These are phyloP conservation scores for Saguinus midas DNA, from an alignment of 2,113 vertebrate genomes.

Conservation along the genomic window DNA sequence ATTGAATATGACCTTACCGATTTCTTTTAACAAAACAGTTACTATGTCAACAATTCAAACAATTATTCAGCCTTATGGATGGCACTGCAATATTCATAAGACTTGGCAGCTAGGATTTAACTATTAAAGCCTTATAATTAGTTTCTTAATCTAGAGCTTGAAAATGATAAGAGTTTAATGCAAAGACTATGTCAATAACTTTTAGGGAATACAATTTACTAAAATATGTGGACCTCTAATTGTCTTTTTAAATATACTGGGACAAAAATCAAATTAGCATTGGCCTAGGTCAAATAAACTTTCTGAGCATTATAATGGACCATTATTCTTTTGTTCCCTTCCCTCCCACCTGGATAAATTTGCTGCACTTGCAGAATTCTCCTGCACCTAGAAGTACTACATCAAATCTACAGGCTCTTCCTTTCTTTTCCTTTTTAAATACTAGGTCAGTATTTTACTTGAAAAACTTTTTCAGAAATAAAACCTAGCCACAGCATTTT, in stretches of 20 bases:
- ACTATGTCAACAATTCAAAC: conserved; percentile 77
- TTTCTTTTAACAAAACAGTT: conserved; percentile 68
- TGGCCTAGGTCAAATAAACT: not conserved
- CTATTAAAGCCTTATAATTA: conserved; percentile 83
- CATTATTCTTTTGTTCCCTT: not conserved
- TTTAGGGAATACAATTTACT: conserved; percentile 66
- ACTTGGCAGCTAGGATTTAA: conserved; percentile 77
- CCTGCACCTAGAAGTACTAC: not conserved
- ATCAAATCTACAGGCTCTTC: too few species aligned
- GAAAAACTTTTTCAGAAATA: not conserved
- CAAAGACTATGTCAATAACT: conserved; percentile 78
- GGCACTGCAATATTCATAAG: conserved; percentile 76
- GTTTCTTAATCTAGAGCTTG: conserved; percentile 80
- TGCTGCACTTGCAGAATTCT: not conserved
- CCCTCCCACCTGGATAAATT: not conserved
- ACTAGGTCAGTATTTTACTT: not conserved
- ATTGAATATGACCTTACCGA: conserved; percentile 69
- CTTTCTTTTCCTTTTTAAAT: not conserved
- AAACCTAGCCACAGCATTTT: not conserved
- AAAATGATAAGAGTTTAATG: conserved; percentile 78
- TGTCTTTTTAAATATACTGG: not conserved
- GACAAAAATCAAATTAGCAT: not conserved
- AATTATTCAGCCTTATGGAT: conserved; percentile 71
- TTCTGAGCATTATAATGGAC: not conserved
- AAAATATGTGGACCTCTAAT: conserved; percentile 47